Conservation (phyloP, 2,888 invertebrate species). For the Cyclophora albipunctata region DNA sequence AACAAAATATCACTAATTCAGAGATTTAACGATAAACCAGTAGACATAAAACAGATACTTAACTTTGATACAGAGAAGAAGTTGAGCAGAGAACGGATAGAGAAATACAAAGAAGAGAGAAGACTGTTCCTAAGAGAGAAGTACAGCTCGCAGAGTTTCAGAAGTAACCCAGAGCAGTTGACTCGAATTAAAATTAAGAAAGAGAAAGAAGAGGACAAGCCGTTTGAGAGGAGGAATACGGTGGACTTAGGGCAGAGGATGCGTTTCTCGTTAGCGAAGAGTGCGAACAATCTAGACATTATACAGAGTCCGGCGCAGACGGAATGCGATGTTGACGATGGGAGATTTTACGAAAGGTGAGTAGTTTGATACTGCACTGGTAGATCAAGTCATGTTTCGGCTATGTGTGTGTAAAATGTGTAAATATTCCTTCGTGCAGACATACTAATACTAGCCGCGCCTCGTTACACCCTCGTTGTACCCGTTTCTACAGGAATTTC, state of each 20-base stretch:
- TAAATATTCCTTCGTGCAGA: no score
- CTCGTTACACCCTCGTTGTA: no score
- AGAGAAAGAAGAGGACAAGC: slow-evolving; percentile 31
- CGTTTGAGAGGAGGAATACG: slow-evolving; percentile 63
- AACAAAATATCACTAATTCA: slow-evolving; percentile 78
- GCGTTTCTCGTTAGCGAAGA: slow-evolving; percentile 57
- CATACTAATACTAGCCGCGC: no score
- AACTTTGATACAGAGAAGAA: slow-evolving; percentile 72
- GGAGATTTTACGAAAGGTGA: slow-evolving; percentile 1
- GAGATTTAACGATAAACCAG: slow-evolving; percentile 46
- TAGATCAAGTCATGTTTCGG: not conserved
- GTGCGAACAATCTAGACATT: slow-evolving; percentile 53
- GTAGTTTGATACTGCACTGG: slow-evolving; percentile 1
- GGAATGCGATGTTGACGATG: slow-evolving; percentile 24
- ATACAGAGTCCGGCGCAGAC: slow-evolving; percentile 41
- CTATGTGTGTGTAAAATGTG: no score
- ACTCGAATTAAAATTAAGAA: slow-evolving; percentile 60
- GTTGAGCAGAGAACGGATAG: slow-evolving; percentile 77
- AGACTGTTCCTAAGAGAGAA: slow-evolving; percentile 89
- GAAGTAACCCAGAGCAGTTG: slow-evolving; percentile 75
- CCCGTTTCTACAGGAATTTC: no score
- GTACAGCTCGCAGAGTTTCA: slow-evolving; percentile 87
- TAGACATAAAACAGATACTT: slow-evolving; percentile 35
- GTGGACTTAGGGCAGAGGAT: slow-evolving; percentile 65
- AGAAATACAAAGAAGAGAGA: slow-evolving; percentile 93